Percentiles rank a stretch among this genome's conserved stretches.
These are phyloP conservation scores for Leptosomus discolor DNA, from an alignment of 2,113 vertebrate genomes.

Conservation along the genomic window DNA sequence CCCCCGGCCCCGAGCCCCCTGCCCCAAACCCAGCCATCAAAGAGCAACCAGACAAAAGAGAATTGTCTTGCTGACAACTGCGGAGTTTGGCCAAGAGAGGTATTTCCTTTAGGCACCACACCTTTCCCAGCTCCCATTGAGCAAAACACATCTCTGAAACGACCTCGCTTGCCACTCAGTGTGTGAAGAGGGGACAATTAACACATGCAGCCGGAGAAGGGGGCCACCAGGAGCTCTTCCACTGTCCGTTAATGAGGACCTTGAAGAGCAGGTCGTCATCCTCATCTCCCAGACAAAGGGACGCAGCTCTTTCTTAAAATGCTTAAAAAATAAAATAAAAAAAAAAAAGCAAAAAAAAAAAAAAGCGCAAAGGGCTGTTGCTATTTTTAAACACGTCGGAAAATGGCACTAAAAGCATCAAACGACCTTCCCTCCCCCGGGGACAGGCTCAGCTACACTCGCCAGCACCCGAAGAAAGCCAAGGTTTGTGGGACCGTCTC, in stretches of 20 bases:
- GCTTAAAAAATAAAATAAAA: conserved; percentile 67
- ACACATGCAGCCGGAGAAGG: neutral
- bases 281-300: conserved; percentile 67
- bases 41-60: conserved; percentile 32
- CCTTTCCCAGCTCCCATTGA: neutral
- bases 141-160: conserved; percentile 45
- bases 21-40: neutral
- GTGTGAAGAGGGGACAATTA: conserved; percentile 22
- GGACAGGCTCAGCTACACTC: neutral
- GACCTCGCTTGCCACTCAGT: conserved; percentile 21
- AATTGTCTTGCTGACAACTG: conserved; percentile 43
- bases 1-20: neutral
- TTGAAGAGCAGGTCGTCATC: conserved; percentile 32
- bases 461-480: neutral
- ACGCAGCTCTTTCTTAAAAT: conserved; percentile 69
- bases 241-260: conserved; percentile 34
- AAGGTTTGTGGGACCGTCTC: neutral
- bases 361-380: conserved; percentile 74
- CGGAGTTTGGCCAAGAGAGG: conserved; percentile 14
- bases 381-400: conserved; percentile 83
- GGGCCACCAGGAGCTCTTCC: neutral
- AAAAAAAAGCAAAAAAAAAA: conserved; percentile 28
- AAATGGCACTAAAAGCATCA: conserved; percentile 63
- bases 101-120: conserved; percentile 27
- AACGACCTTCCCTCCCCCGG: neutral